Percentiles rank a stretch among this genome's conserved stretches.
Evolutionary conservation across 2,797 vertebrate genomes (phyloP).

Genomic region (Monodelphis domestica): DNA sequence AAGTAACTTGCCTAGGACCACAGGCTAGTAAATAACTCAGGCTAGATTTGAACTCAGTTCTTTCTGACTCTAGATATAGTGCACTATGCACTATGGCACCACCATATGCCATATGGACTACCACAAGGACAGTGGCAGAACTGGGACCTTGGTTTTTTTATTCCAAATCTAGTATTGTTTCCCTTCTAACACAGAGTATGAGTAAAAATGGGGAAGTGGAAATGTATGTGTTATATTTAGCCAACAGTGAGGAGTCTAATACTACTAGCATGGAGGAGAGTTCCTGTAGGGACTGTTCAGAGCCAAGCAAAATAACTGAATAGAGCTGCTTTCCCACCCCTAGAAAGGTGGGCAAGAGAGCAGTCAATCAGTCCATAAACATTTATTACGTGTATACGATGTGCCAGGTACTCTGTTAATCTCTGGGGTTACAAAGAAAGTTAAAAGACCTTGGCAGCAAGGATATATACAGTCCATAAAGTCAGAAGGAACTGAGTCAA

Average conservation of each 20-base stretch:
- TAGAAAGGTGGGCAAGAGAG: too few relatives aligned
- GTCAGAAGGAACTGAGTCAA: background rate
- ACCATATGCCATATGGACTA: background rate
- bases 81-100: too few relatives aligned
- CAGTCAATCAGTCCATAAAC: too few relatives aligned
- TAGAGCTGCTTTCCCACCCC: too few relatives aligned
- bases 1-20: background rate
- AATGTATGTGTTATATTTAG: background rate
- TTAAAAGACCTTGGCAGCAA: background rate
- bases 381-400: too few relatives aligned
- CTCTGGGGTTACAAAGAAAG: too few relatives aligned
- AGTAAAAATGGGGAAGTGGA: background rate
- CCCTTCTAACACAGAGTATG: background rate
- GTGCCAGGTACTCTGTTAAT: too few relatives aligned
- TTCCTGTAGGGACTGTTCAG: background rate
- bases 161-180: background rate
- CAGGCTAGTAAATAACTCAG: background rate
- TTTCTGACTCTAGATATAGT: too few relatives aligned
- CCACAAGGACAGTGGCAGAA: background rate
- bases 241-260: background rate
- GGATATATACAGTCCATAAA: background rate
- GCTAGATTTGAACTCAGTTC: too few relatives aligned
- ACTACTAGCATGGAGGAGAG: background rate
- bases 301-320: background rate
- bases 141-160: background rate